These are phyloP conservation scores for Phoebastria nigripes DNA, from an alignment of 2,797 vertebrate genomes.

Conservation along the genomic window DNA sequence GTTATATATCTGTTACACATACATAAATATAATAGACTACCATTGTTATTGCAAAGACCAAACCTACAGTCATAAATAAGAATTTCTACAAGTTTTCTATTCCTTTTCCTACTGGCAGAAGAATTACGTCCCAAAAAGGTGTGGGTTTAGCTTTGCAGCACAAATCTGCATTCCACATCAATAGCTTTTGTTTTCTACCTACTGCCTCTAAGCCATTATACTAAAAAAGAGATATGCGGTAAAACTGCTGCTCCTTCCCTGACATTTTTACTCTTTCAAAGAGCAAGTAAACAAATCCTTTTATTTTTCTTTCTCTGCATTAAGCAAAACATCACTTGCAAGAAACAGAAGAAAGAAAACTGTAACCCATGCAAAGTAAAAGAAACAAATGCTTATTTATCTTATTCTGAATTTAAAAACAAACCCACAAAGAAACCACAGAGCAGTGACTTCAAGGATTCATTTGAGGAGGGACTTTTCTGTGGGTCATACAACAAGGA, in stretches of 20 bases:
- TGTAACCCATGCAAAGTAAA: not conserved
- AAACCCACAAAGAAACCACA: not conserved
- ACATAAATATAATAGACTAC: not conserved
- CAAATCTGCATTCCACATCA: not conserved
- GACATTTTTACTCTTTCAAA: not conserved
- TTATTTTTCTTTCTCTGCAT: not conserved
- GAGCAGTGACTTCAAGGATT: not conserved
- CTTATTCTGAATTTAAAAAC: not conserved
- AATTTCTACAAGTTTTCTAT: not conserved
- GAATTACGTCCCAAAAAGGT: not conserved
- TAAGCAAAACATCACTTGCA: not conserved
- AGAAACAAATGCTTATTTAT: not conserved
- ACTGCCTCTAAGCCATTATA: not conserved
- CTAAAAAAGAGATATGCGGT: accelerated
- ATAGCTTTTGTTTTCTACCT: not conserved
- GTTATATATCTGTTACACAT: not conserved
- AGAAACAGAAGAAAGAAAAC: not conserved
- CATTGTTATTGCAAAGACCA: not conserved
- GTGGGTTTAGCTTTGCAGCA: not conserved
- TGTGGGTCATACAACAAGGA: not conserved
- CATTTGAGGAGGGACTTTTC: not conserved
- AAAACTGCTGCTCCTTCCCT: not conserved
- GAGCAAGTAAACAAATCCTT: not conserved
- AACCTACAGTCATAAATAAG: not conserved
- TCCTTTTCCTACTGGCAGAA: not conserved